Evolutionary conservation across 2,888 invertebrate species (phyloP).

Genomic region (Cryptus viduatorius): DNA sequence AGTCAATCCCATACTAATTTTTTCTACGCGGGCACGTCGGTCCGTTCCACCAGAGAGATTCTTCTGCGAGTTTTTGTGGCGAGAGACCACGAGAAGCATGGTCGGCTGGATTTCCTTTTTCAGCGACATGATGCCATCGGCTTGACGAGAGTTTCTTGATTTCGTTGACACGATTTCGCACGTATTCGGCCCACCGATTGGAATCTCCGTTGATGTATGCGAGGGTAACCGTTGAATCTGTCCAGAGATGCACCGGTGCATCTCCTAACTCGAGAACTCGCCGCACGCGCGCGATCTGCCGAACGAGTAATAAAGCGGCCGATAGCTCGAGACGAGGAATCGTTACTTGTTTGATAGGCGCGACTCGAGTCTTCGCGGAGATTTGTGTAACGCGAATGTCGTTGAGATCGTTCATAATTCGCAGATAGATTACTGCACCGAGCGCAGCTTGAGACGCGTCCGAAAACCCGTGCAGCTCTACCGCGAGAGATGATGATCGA

Average conservation of each 20-base stretch:
- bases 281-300: conserved; percentile 39
- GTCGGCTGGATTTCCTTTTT: conserved; percentile 73
- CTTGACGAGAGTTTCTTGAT: conserved; percentile 62
- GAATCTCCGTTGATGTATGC: conserved; percentile 69
- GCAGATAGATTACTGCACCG: conserved; percentile 54
- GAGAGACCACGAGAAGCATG: conserved; percentile 72
- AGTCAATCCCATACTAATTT: too few relatives aligned
- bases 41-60: conserved; percentile 41
- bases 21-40: too few relatives aligned
- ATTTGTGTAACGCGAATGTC: conserved; percentile 27
- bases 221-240: conserved; percentile 73
- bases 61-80: conserved; percentile 24
- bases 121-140: conserved; percentile 72
- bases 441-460: conserved; percentile 54
- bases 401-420: conserved; percentile 15
- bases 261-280: conserved; percentile 29
- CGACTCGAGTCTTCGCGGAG: conserved; percentile 55
- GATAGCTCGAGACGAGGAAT: conserved; percentile 59
- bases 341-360: conserved; percentile 54
- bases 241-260: conserved; percentile 65
- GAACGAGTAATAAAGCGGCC: conserved; percentile 44
- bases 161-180: conserved; percentile 72
- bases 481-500: conserved; percentile 7
- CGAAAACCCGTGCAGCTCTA: conserved; percentile 59
- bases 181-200: conserved; percentile 71